Evolutionary conservation across 2,797 vertebrate genomes (phyloP).

Genomic region (Halcyon smyrnensis): DNA sequence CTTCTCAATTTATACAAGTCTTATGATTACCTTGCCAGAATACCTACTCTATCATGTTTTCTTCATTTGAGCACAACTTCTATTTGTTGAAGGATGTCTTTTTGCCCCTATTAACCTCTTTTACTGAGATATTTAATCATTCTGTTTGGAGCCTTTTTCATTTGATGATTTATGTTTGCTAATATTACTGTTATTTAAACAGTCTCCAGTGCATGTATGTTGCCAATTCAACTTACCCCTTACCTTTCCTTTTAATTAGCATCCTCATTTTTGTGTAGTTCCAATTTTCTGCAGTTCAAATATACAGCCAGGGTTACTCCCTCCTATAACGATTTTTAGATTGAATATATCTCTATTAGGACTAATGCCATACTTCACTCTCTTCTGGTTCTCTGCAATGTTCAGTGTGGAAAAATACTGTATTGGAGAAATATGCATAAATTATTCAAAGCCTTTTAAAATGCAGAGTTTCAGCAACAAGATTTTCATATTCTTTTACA

Average conservation of each 20-base stretch:
- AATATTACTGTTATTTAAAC: neutral
- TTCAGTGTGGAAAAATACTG: neutral
- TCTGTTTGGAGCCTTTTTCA: neutral
- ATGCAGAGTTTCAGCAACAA: neutral
- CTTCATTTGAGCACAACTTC: neutral
- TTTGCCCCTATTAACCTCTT: neutral
- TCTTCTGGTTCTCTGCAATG: neutral
- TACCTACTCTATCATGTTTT: fast-evolving
- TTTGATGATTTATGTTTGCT: neutral
- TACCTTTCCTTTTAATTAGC: neutral
- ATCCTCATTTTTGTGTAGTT: neutral
- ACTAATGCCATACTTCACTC: neutral
- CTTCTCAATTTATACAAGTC: neutral
- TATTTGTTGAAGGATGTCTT: neutral
- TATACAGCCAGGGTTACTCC: neutral
- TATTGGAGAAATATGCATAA: neutral
- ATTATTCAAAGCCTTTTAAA: neutral
- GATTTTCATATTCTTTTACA: neutral
- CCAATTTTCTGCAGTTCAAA: neutral
- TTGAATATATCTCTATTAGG: neutral
- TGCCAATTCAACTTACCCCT: neutral
- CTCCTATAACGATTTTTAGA: neutral
- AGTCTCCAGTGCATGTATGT: neutral
- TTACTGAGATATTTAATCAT: neutral
- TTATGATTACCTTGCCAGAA: neutral